phyloP scores from a whole-genome alignment of 2,113 vertebrate species.

The Etia nguti region DNA sequence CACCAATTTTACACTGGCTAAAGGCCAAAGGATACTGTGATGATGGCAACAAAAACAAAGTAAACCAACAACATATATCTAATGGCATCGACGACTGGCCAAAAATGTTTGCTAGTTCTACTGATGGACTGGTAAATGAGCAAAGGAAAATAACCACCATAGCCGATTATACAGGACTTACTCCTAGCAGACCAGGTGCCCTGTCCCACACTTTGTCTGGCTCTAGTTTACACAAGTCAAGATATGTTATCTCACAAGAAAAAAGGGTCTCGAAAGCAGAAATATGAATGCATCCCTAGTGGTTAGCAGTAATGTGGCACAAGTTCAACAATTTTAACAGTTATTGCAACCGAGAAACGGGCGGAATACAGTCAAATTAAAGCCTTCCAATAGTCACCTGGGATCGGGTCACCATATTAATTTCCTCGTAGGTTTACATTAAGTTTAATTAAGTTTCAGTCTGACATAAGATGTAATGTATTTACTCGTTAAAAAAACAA shows the following conservation, averaged over 20 bases:
- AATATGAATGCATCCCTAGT: not conserved
- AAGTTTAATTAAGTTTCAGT: not conserved
- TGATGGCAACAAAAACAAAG: not conserved
- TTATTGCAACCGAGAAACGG: not conserved
- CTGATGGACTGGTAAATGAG: not conserved
- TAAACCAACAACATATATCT: not conserved
- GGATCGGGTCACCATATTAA: not conserved
- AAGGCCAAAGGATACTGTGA: not conserved
- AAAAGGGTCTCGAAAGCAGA: not conserved
- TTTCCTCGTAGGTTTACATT: accelerated
- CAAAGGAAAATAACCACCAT: not conserved
- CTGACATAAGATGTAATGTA: not conserved
- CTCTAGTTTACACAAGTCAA: not conserved
- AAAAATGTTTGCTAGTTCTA: not conserved
- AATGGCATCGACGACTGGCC: not conserved
- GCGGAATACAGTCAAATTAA: not conserved
- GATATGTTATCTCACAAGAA: not conserved
- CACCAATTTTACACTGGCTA: not conserved
- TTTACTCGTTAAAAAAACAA: not conserved
- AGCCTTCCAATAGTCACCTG: not conserved
- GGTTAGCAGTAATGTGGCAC: no score
- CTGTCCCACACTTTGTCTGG: not conserved
- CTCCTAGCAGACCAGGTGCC: not conserved
- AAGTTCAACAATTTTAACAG: not conserved
- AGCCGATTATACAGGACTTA: not conserved